A percentile compares a stretch with the other conserved stretches of the same genome.
phyloP scores from a whole-genome alignment of 1,140 invertebrate genomes.

The Saccostrea echinata region DNA sequence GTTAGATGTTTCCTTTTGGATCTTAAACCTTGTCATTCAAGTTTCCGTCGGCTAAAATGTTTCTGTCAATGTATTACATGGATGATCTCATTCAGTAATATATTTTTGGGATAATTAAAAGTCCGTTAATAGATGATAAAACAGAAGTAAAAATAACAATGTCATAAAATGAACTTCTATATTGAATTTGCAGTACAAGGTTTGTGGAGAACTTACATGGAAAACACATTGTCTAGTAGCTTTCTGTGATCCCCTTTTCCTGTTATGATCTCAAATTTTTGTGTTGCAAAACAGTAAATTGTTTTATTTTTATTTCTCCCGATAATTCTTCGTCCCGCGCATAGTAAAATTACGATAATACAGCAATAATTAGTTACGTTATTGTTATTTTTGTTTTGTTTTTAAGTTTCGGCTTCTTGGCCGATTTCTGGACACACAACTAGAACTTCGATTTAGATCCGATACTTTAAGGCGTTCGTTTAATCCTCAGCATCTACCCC shows the following conservation, averaged over 20 bases:
- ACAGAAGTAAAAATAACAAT: not conserved
- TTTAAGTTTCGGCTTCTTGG: no score
- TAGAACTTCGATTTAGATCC: no score
- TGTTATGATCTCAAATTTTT: slow-evolving; percentile 28
- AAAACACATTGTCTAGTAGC: not conserved
- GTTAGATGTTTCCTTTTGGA: not conserved
- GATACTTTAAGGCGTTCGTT: no score
- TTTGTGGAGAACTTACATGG: not conserved
- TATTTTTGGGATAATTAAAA: slow-evolving; percentile 2
- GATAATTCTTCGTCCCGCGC: not conserved
- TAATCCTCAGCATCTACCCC: no score
- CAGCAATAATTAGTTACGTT: no score
- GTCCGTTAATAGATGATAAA: not conserved
- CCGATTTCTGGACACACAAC: no score
- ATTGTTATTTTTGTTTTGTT: no score
- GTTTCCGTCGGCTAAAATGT: not conserved
- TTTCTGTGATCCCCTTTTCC: not conserved
- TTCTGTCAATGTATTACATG: not conserved
- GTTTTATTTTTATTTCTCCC: not conserved
- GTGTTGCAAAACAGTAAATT: not conserved
- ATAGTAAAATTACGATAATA: no score
- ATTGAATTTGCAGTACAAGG: not conserved
- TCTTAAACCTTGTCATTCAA: not conserved
- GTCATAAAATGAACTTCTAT: not conserved
- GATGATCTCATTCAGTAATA: not conserved